Conservation (phyloP, 2,888 invertebrate genomes). For the Linnaemya tessellans region DNA sequence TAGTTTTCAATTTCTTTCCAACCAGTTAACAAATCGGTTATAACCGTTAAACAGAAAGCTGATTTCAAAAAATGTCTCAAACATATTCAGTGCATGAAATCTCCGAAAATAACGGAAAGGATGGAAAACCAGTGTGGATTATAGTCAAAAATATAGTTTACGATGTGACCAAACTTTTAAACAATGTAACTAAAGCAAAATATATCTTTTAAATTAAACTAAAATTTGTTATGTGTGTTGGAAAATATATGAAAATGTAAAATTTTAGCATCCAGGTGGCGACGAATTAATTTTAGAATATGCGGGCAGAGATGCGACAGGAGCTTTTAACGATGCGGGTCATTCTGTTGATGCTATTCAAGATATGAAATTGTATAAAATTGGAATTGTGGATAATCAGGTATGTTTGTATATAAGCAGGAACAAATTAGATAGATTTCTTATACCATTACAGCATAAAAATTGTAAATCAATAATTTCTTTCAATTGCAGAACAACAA, state of each 20-base stretch:
- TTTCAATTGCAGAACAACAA: constrained; percentile 62
- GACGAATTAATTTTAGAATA: constrained; percentile 86
- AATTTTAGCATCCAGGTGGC: constrained; percentile 88
- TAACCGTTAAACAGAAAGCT: not conserved
- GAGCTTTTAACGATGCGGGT: constrained; percentile 87
- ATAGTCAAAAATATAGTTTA: constrained; percentile 87
- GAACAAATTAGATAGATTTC: too few species aligned
- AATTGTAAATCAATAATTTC: not conserved
- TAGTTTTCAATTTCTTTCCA: constrained; percentile 36
- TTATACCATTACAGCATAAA: not conserved
- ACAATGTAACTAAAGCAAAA: constrained; percentile 84
- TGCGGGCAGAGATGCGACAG: constrained; percentile 88
- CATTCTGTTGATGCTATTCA: constrained; percentile 87
- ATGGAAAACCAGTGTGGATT: constrained; percentile 86
- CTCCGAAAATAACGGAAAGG: constrained; percentile 85
- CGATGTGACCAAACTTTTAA: constrained; percentile 87
- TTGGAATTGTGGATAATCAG: constrained; percentile 85
- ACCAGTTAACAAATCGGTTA: constrained; percentile 30
- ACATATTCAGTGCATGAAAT: constrained; percentile 85
- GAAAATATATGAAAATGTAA: not conserved
- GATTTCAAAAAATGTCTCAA: constrained; percentile 66
- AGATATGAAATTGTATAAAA: constrained; percentile 85
- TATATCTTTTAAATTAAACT: not conserved
- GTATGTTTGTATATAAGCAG: constrained; percentile 49
- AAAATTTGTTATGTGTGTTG: not conserved